These are phyloP conservation scores for Coryphaenoides rupestris DNA, from an alignment of 2,113 vertebrate species.

Conservation along the genomic window DNA sequence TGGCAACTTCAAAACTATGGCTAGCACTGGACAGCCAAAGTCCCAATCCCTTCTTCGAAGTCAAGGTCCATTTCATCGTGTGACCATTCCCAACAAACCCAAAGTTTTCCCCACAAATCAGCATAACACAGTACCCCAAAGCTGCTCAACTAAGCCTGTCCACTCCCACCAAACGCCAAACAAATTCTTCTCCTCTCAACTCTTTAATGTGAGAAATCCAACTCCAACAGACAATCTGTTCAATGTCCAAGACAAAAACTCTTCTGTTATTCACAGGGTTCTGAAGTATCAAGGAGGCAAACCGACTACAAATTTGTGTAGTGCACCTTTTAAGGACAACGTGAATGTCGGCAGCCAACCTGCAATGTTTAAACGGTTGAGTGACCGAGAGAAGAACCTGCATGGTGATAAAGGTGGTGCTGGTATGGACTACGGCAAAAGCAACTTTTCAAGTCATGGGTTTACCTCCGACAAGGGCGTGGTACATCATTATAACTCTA, in stretches of 20 bases:
- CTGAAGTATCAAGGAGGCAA: constrained; percentile 65
- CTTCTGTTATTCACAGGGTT: constrained; percentile 66
- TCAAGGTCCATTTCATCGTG: constrained; percentile 60
- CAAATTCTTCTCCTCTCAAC: constrained; percentile 53
- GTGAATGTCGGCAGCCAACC: constrained; percentile 38
- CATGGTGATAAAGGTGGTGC: constrained; percentile 38
- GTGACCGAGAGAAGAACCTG: constrained; percentile 34
- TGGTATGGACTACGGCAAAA: constrained; percentile 35
- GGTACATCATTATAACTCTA: constrained; percentile 29
- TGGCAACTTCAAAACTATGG: constrained; percentile 31
- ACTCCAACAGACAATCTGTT: constrained; percentile 56
- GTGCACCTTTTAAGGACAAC: constrained; percentile 55
- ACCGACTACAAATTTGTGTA: constrained; percentile 59
- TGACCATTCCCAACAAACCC: constrained; percentile 54
- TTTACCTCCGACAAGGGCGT: constrained; percentile 46
- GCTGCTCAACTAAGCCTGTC: constrained; percentile 49
- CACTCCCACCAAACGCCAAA: constrained; percentile 48
- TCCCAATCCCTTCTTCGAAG: constrained; percentile 52
- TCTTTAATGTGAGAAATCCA: constrained; percentile 49
- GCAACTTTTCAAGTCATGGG: constrained; percentile 26
- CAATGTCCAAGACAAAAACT: constrained; percentile 62
- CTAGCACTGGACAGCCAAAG: constrained; percentile 49
- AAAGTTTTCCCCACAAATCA: constrained; percentile 49
- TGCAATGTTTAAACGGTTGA: constrained; percentile 24
- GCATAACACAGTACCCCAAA: constrained; percentile 45